Conservation (phyloP, 2,888 invertebrate species). For the Drosophila kuntzei region DNA sequence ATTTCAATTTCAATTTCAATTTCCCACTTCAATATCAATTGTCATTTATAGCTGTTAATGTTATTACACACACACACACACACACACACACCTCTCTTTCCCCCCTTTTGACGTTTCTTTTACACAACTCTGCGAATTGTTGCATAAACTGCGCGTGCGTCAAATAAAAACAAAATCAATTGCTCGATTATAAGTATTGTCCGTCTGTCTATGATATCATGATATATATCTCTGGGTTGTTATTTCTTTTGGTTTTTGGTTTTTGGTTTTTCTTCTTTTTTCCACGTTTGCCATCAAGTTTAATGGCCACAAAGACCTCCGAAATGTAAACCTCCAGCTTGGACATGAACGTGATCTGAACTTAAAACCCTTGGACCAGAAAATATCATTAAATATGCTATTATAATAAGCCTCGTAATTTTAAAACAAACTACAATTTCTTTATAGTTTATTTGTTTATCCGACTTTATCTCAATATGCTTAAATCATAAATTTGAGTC, state of each 20-base stretch:
- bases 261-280: background rate
- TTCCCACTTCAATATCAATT: conserved; percentile 38
- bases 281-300: conserved; percentile 47
- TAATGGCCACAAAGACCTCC: conserved; percentile 64
- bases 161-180: conserved; percentile 77
- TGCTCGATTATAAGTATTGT: conserved; percentile 41
- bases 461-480: background rate
- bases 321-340: conserved; percentile 13
- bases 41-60: conserved; percentile 54
- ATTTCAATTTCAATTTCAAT: conserved; percentile 26
- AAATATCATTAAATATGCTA: background rate
- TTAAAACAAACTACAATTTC: background rate
- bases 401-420: background rate
- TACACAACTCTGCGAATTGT: conserved; percentile 36
- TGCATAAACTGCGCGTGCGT: conserved; percentile 67
- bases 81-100: conserved; percentile 1
- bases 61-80: conserved; percentile 32
- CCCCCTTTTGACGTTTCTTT: conserved; percentile 15
- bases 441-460: too few species aligned
- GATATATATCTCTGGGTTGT: conserved; percentile 7
- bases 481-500: background rate
- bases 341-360: conserved; percentile 47
- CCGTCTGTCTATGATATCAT: conserved; percentile 6
- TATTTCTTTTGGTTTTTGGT: too few species aligned
- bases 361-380: conserved; percentile 39